Conservation (phyloP, 1,140 invertebrate species). For the Aphelinus atriplicis region DNA sequence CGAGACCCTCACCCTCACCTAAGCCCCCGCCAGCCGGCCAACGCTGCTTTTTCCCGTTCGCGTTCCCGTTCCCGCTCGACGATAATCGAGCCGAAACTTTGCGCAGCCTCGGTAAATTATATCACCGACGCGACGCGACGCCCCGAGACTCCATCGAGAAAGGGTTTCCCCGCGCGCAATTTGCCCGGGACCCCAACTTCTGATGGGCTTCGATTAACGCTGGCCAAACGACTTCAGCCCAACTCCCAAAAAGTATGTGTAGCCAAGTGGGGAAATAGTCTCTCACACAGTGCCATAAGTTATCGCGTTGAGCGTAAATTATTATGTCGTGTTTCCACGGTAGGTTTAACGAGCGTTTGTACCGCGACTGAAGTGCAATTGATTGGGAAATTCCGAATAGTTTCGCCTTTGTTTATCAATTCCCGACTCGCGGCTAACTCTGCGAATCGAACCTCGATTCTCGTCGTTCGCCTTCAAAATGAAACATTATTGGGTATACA, state of each 20-base stretch:
- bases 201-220: conserved; percentile 17
- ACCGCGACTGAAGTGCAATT: conserved; percentile 24
- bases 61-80: background rate
- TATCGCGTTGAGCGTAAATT: background rate
- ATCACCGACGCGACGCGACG: no score
- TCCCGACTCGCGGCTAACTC: no score
- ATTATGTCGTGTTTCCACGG: background rate
- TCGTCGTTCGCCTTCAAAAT: no score
- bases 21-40: conserved; percentile 23
- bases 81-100: background rate
- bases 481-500: no score
- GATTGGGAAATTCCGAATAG: background rate
- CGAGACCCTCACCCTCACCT: conserved; percentile 73
- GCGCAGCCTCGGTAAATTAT: background rate
- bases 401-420: no score
- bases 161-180: background rate
- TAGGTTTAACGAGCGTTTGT: background rate
- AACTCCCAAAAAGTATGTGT: conserved; percentile 9
- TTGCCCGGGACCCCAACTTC: background rate
- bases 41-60: background rate
- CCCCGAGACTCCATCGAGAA: background rate
- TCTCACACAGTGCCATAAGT: conserved; percentile 14
- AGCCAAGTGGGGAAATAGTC: background rate
- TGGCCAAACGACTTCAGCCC: background rate
- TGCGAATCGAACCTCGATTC: background rate